These are phyloP conservation scores for Amphiduros pacificus DNA, from an alignment of 2,888 invertebrate genomes.

Conservation along the genomic window DNA sequence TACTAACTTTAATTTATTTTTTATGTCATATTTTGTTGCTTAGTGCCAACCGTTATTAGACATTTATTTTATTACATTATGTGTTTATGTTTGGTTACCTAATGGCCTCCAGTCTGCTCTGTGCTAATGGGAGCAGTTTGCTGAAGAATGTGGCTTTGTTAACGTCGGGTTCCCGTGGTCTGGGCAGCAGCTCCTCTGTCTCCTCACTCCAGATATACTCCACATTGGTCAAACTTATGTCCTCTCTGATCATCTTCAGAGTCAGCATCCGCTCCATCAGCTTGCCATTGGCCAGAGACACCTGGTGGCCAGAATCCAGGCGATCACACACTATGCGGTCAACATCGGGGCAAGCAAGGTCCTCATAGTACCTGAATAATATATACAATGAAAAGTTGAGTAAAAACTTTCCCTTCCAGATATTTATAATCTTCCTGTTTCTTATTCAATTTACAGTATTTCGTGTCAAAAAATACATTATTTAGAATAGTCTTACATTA, in stretches of 20 bases:
- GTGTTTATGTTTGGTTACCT: constrained; percentile 33
- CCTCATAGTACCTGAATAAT: constrained; percentile 56
- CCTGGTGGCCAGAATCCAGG: constrained; percentile 39
- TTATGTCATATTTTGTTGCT: not conserved
- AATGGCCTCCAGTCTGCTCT: constrained; percentile 41
- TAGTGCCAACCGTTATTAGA: not conserved
- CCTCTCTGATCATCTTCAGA: constrained; percentile 39
- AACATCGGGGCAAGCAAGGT: constrained; percentile 45
- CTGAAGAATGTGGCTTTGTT: constrained; percentile 41
- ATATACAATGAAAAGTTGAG: too few species aligned
- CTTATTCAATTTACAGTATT: too few species aligned
- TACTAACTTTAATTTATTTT: not conserved
- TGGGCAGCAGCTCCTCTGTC: not conserved
- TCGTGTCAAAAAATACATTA: too few species aligned
- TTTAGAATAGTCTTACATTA: too few species aligned
- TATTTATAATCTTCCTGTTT: too few species aligned
- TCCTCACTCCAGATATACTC: not conserved
- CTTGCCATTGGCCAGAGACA: constrained; percentile 54
- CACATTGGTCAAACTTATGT: constrained; percentile 2
- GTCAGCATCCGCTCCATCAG: constrained; percentile 54
- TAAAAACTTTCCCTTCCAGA: too few species aligned
- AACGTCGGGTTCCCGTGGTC: not conserved
- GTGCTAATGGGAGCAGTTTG: constrained; percentile 41
- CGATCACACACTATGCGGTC: constrained; percentile 47
- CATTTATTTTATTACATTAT: not conserved